Percentiles rank a stretch among this genome's conserved stretches.
Evolutionary conservation across 35 echinoderm and acorn worm species (phyloP).

Genomic region (Hemicentrotus pulcherrimus): DNA sequence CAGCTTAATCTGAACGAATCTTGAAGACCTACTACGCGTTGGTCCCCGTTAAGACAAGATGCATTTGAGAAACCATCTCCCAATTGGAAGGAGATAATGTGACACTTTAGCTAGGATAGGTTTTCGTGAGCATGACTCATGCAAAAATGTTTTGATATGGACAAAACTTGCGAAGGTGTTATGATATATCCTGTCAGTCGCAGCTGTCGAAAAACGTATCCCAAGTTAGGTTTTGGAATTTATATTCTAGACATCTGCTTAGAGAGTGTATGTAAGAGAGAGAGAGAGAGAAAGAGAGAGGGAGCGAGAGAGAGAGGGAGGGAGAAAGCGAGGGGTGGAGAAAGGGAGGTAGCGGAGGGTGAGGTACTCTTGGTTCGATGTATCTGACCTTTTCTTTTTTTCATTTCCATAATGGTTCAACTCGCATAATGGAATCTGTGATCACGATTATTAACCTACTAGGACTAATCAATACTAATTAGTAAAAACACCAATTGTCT

Average conservation of each 20-base stretch:
- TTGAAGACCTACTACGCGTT: slow-evolving; percentile 11
- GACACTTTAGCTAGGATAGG: slow-evolving; percentile 2
- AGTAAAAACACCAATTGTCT: too few species aligned
- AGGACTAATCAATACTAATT: too few species aligned
- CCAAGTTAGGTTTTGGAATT: background rate
- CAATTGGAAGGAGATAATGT: slow-evolving; percentile 38
- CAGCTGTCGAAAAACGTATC: slow-evolving; percentile 12
- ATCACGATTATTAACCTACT: too few species aligned
- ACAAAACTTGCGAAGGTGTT: slow-evolving; percentile 35
- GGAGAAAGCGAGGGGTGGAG: background rate
- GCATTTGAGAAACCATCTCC: slow-evolving; percentile 3
- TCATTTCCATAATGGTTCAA: too few species aligned
- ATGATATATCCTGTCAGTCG: background rate
- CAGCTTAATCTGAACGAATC: background rate
- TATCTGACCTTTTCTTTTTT: too few species aligned
- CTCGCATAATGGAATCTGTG: too few species aligned
- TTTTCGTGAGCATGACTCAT: slow-evolving; percentile 24
- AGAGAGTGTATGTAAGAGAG: background rate
- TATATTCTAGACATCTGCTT: background rate
- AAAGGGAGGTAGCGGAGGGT: background rate
- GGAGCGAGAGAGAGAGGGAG: background rate
- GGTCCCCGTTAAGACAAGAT: background rate
- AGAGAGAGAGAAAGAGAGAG: background rate
- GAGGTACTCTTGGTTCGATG: background rate
- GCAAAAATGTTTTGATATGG: slow-evolving; percentile 44